These are phyloP conservation scores for Eupristina koningsbergeri DNA, from an alignment of 1,140 invertebrate genomes.

Conservation along the genomic window DNA sequence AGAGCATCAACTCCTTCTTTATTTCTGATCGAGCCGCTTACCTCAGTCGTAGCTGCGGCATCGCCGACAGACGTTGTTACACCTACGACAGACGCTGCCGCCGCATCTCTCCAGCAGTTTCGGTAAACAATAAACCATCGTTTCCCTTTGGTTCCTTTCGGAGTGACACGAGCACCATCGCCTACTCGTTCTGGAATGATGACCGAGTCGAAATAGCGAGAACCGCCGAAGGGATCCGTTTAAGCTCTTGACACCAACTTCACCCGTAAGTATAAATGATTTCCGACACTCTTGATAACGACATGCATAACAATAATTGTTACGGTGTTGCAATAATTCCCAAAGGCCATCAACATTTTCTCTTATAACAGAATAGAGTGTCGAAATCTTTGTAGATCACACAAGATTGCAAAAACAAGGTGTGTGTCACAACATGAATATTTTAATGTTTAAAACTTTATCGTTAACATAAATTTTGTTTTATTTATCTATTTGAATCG, in stretches of 20 bases:
- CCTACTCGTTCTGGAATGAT: neutral
- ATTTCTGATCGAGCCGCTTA: neutral
- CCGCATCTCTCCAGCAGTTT: neutral
- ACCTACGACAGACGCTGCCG: neutral
- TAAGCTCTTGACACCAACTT: neutral
- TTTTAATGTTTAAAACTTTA: neutral
- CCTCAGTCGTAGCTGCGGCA: neutral
- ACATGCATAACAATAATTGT: neutral
- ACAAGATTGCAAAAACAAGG: constrained; percentile 1
- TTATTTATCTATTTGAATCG: too few species aligned
- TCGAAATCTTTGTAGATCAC: neutral
- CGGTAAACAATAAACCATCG: neutral
- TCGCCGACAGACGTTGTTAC: neutral
- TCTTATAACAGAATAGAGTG: neutral
- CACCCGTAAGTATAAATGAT: neutral
- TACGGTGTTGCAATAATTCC: neutral
- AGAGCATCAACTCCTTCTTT: neutral
- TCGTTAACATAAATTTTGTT: neutral
- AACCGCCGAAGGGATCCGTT: neutral
- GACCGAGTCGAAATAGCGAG: constrained; percentile 8
- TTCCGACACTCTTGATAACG: neutral
- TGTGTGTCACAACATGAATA: neutral
- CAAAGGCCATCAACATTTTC: neutral
- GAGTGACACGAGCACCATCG: neutral
- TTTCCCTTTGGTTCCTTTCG: neutral